Evolutionary conservation across 2,113 vertebrate species (phyloP), one percentile per base, ranked within the genome.

Genomic region (Melanerpes formicivorus): DNA sequence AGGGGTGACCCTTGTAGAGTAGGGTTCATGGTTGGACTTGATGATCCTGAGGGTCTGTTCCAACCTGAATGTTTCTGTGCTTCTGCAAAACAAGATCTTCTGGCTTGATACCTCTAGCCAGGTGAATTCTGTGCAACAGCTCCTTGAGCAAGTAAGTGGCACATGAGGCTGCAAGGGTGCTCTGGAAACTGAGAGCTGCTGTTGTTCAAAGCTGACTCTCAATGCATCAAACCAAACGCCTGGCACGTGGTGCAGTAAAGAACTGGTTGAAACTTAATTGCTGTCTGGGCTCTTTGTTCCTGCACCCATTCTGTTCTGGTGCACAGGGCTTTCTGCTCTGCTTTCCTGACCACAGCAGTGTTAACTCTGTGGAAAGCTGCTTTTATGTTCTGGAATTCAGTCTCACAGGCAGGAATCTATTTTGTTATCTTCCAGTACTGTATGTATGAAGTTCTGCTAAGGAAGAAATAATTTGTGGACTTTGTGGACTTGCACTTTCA

Each of bases 301-400:
- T 82, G 63, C 0, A 0, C 58, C 71, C 79, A 62, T 94, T 54
- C 90, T 92, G 40, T 87, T 95, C 92, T 72, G 40, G 48, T 88
- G 76, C 84, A 63, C 80, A 83, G 93, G 73, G 90, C 88, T 42
- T 86, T 81, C 67, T 95, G 92, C 93, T 96, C 89, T 93, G 11
- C 2, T 80, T 84, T 93, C 67, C 80, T 90, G 87, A 90, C 93
- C 18, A 0, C 95, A 95, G 71, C 44, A 18, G 29, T 65, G 54
- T 82, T 90, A 71, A 65, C 1, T 1, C 76, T 70, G 34, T 3
- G 4, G 62, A 85, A 92, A 80, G 44, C 50, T 74, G 44, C 15
- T 65, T 90, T 67, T 56, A 17, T 50, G 4, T 65, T n/a, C 73
- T 21, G 7, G 25, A 40, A 67, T 95, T 87, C 50, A 70, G 27